Conservation (phyloP, 2,113 vertebrate genomes). For the Pachycephala philippinensis region DNA sequence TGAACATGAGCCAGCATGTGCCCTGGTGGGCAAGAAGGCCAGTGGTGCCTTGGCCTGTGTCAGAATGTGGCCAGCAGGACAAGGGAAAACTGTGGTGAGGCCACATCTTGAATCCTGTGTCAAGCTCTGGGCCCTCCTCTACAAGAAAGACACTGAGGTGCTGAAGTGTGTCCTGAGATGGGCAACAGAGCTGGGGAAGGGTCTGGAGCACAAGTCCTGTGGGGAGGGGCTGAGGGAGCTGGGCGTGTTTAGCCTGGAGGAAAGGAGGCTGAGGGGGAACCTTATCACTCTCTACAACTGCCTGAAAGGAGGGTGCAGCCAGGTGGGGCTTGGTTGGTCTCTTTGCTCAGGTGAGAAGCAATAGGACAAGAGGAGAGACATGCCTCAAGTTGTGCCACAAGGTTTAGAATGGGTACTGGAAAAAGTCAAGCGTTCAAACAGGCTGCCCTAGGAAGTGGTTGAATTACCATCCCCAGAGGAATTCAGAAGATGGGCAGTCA, state of each 20-base stretch:
- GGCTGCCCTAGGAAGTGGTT: background rate
- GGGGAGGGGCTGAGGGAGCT: background rate
- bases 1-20: rapidly evolving
- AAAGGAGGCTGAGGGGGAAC: background rate
- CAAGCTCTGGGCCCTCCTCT: background rate
- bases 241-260: background rate
- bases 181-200: background rate
- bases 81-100: background rate
- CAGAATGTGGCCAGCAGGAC: background rate
- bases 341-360: background rate
- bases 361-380: background rate
- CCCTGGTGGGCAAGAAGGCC: background rate
- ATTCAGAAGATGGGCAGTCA: background rate
- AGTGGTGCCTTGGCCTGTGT: background rate
- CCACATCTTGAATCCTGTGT: background rate
- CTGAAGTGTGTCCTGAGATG: background rate
- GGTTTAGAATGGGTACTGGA: background rate
- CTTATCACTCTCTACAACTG: background rate
- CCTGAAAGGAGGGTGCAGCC: background rate
- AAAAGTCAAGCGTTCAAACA: background rate
- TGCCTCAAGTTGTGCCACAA: background rate
- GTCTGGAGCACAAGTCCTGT: background rate
- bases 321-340: background rate
- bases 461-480: background rate
- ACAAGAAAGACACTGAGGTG: background rate